Evolutionary conservation across 1,140 invertebrate genomes (phyloP).

Genomic region (Polypedilum pembai): DNA sequence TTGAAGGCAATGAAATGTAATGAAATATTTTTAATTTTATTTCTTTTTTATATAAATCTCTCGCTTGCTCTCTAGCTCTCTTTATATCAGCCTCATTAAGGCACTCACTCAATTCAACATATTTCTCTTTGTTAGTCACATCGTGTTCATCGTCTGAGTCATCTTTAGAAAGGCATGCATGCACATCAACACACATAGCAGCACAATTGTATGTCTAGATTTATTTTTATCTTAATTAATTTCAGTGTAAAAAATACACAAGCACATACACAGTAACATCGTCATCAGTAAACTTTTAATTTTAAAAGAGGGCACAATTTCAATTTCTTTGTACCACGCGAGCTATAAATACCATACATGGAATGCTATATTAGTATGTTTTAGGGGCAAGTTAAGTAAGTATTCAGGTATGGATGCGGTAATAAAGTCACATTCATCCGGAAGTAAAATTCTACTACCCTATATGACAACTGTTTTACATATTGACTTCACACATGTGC

Average conservation of each 20-base stretch:
- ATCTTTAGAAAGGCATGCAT: background rate
- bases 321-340: constrained; percentile 13
- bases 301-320: background rate
- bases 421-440: background rate
- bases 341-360: background rate
- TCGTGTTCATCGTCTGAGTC: background rate
- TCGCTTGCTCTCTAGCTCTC: background rate
- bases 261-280: background rate
- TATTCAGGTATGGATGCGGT: background rate
- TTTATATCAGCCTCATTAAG: background rate
- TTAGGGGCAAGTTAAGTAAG: background rate
- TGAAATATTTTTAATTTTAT: too few species aligned
- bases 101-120: background rate
- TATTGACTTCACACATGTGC: too few species aligned
- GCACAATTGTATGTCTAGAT: background rate
- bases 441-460: background rate
- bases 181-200: too few species aligned
- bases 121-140: constrained; percentile 4
- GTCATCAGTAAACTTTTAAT: background rate
- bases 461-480: background rate
- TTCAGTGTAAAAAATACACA: background rate
- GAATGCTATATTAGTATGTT: background rate
- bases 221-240: constrained; percentile 15
- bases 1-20: background rate
- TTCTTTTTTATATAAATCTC: background rate